These are phyloP conservation scores for Tipula helvola DNA, from an alignment of 2,888 invertebrate species.

Conservation along the genomic window DNA sequence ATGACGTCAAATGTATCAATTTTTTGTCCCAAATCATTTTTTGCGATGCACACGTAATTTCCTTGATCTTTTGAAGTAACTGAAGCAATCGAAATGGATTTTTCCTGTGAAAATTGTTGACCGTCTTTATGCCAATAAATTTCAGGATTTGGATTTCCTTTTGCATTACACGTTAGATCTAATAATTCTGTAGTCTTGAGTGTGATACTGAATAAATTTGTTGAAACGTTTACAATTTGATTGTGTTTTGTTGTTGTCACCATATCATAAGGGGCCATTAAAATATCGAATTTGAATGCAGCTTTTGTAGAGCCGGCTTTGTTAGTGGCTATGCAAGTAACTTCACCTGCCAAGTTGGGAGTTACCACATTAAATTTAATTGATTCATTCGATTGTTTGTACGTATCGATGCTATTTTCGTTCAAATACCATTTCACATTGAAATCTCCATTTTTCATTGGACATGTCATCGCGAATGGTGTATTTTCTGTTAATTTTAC, in stretches of 20 bases:
- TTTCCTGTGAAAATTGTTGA: background rate
- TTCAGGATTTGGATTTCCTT: background rate
- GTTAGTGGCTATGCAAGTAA: background rate
- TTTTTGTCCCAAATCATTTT: background rate
- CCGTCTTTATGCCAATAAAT: background rate
- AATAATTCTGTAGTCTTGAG: background rate
- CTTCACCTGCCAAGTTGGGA: background rate
- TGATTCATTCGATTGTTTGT: background rate
- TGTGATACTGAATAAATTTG: background rate
- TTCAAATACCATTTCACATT: background rate
- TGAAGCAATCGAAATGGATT: background rate
- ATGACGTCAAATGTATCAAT: background rate
- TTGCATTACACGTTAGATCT: background rate
- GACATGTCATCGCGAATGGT: background rate
- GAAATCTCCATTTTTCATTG: background rate
- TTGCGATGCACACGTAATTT: background rate
- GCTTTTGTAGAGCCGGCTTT: background rate
- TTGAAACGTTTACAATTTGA: background rate
- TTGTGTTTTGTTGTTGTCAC: background rate
- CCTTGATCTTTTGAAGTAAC: background rate
- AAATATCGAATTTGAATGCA: background rate
- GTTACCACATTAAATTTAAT: background rate
- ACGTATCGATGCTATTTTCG: background rate
- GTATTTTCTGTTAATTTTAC: background rate
- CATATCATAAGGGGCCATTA: background rate